Evolutionary conservation across 1,140 invertebrate species (phyloP).

Genomic region (Anastrepha ludens): DNA sequence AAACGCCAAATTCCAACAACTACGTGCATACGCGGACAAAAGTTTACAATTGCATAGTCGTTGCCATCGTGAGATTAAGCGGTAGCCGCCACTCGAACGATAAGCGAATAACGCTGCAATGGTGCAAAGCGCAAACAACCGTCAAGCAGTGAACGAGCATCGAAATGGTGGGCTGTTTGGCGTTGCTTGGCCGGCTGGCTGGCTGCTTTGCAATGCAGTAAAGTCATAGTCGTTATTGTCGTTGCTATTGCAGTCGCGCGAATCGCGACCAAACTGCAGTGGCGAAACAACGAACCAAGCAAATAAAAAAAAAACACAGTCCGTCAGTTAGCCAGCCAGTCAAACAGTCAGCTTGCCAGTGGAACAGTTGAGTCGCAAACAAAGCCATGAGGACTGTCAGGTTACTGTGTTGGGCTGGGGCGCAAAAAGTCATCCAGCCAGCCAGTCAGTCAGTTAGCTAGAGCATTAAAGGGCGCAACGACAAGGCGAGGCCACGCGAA

Average conservation of each 20-base stretch:
- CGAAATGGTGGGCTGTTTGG: constrained; percentile 2
- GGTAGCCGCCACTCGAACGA: constrained; percentile 36
- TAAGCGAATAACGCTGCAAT: constrained; percentile 19
- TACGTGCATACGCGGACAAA: constrained; percentile 21
- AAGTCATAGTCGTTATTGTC: constrained; percentile 24
- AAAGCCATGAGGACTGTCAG: not conserved
- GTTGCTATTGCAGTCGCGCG: not conserved
- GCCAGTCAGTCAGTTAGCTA: not conserved
- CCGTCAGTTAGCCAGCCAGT: not conserved
- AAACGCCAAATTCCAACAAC: constrained; percentile 13
- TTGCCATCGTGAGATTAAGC: constrained; percentile 33
- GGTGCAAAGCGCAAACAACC: constrained; percentile 20
- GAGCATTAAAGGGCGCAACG: constrained; percentile 29
- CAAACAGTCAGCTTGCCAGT: not conserved
- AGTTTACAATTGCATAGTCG: constrained; percentile 31
- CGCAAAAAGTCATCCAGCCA: not conserved
- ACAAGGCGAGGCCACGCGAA: constrained; percentile 28
- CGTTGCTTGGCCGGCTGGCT: constrained; percentile 7
- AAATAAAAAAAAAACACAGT: constrained; percentile 13
- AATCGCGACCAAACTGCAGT: constrained; percentile 38
- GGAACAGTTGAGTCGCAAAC: not conserved
- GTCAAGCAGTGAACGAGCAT: not conserved
- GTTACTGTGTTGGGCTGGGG: not conserved
- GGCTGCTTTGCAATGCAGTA: constrained; percentile 37
- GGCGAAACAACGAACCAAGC: constrained; percentile 1